Base-by-base conservation (phyloP, 2,888 invertebrate genomes). In the Notocelia uddmanniana region DNA sequence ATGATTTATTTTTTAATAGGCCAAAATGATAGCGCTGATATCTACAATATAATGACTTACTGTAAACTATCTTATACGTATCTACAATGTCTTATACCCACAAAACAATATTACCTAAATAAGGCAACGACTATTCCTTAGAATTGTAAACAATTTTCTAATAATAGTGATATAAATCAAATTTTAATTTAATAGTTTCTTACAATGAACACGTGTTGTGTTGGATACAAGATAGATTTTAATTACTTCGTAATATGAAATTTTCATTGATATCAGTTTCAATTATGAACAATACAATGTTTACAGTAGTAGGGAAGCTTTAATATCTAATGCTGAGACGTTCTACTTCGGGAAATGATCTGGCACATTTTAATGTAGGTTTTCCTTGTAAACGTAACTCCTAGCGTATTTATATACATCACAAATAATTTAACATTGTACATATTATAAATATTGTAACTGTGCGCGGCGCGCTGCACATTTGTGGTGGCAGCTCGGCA, bases 91-190 rank as follows among this genome's bases (percentile, higher is more conserved):
- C 89, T 92, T 91, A 91, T 85, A 91, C 89, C 92, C 90, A 93
- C 88, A 90, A 93, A 93, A 93, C 86, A 92, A 93, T 91, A 88
- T 89, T 82, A 93, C 93, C 92, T 92, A 92, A 93, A 92, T 93
- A 93, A 93, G 93, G 93, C 93, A 93, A 92, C 93, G 89, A 91
- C 93, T 93, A 93, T 91, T 89, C 83, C 89, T 89, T 91, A 91
- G 81, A 79, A 84, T 86, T 85, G 83, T 90, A 89, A 89, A 89
- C 85, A 88, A 88, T 86, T 85, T 75, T 78, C 75, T 79, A 77
- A 75, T 75, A 78, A 77, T 85, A 83, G 83, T 84, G 82, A 85
- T 76, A 77, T 84, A 83, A 70, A 85, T 77, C 79, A 83, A 82
- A 78, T 81, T 77, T 75, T 75, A 77, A 78, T 77, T 80, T 80